Evolutionary conservation across 2,888 invertebrate species (phyloP).

Genomic region (Andrena camellia): DNA sequence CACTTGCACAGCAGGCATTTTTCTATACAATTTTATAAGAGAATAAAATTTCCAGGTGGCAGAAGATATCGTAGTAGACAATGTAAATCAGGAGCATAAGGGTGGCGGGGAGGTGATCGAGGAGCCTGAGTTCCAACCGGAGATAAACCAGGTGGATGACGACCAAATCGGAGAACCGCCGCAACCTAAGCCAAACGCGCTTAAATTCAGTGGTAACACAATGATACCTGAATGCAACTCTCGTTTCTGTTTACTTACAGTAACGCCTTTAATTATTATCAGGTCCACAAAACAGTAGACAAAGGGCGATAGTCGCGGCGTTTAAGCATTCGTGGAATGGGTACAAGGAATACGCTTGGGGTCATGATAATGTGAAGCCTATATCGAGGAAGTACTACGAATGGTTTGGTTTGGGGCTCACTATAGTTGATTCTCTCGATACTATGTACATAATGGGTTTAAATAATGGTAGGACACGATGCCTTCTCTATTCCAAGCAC

Average conservation of each 20-base stretch:
- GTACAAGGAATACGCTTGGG: conserved; percentile 98
- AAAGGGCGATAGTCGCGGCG: conserved; percentile 94
- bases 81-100: conserved; percentile 78
- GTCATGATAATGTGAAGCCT: conserved; percentile 97
- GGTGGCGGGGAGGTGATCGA: conserved; percentile 85
- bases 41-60: conserved; percentile 68
- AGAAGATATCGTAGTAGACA: conserved; percentile 81
- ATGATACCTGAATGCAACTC: neutral
- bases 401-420: conserved; percentile 99
- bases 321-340: conserved; percentile 98
- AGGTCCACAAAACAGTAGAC: conserved; percentile 93
- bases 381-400: conserved; percentile 93
- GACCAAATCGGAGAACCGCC: conserved; percentile 83
- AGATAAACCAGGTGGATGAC: conserved; percentile 81
- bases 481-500: conserved; percentile 6
- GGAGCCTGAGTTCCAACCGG: conserved; percentile 85
- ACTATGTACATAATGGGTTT: conserved; percentile 98
- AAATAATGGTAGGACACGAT: conserved; percentile 89
- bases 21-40: neutral
- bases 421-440: conserved; percentile 97
- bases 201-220: conserved; percentile 79
- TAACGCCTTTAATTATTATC: conserved; percentile 74
- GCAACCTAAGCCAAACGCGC: conserved; percentile 78
- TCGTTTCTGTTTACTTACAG: neutral
- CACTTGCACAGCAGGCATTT: neutral